Conservation (phyloP, 2,113 vertebrate genomes). For the Pituophis catenifer region DNA sequence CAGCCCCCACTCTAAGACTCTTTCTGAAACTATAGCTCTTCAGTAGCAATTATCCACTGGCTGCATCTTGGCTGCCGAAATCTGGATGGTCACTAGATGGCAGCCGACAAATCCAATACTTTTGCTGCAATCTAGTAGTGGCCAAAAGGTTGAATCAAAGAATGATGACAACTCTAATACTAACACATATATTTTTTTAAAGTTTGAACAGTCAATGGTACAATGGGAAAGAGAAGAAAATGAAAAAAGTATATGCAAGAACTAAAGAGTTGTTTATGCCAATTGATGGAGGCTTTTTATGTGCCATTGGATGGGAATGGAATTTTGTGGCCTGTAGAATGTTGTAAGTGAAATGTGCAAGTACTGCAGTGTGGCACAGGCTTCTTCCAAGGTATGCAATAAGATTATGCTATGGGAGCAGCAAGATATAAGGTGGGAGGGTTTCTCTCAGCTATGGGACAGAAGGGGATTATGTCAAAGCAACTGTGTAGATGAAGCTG, state of each 20-base stretch:
- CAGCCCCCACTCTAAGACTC: too few relatives aligned
- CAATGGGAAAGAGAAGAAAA: neutral
- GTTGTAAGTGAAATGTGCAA: neutral
- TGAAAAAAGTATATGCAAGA: neutral
- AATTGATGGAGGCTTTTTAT: neutral
- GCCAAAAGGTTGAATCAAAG: neutral
- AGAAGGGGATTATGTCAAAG: neutral
- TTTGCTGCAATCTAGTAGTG: neutral
- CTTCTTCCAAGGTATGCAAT: neutral
- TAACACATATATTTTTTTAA: neutral
- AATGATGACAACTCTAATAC: neutral
- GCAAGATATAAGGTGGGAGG: neutral
- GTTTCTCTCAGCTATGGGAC: neutral
- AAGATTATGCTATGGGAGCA: neutral
- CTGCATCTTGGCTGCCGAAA: neutral
- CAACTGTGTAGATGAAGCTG: neutral
- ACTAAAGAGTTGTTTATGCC: neutral
- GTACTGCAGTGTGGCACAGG: neutral
- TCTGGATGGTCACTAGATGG: neutral
- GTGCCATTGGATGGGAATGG: neutral
- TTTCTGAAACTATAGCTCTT: neutral
- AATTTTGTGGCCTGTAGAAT: neutral
- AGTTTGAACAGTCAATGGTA: neutral
- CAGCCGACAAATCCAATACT: neutral
- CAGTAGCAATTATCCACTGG: neutral